Evolutionary conservation across 1,140 invertebrate genomes (phyloP).

Genomic region (Idris sp.): DNA sequence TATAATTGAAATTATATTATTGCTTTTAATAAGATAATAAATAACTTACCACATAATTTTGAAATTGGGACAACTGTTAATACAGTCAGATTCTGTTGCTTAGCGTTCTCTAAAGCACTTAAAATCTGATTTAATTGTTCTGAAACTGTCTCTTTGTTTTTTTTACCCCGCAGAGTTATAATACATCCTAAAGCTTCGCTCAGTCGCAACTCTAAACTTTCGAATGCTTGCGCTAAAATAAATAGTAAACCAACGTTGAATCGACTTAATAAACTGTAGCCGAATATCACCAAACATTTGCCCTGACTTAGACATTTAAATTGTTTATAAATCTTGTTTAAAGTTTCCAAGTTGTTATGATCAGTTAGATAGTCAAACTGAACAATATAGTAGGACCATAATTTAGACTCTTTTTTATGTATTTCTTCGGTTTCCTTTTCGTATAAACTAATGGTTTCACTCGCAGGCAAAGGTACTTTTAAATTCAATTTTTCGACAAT

Average conservation of each 20-base stretch:
- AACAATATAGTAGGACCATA: conserved; percentile 50
- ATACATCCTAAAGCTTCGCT: conserved; percentile 65
- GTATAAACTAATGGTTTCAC: conserved; percentile 41
- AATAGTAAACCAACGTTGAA: conserved; percentile 74
- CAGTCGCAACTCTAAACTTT: conserved; percentile 61
- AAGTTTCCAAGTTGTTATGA: conserved; percentile 54
- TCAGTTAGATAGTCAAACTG: conserved; percentile 64
- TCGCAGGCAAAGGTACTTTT: conserved; percentile 46
- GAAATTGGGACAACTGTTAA: conserved; percentile 68
- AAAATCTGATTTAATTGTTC: conserved; percentile 63
- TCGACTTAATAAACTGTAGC: conserved; percentile 73
- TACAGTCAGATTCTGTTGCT: conserved; percentile 46
- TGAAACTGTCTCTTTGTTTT: conserved; percentile 28
- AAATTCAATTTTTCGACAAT: conserved; percentile 32
- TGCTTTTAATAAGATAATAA: conserved; percentile 1
- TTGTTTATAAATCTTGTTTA: conserved; percentile 58
- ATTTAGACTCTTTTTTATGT: not conserved
- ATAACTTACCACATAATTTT: conserved; percentile 71
- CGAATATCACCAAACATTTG: conserved; percentile 68
- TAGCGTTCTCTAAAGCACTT: conserved; percentile 29
- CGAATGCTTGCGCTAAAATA: conserved; percentile 70
- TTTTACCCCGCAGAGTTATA: conserved; percentile 63
- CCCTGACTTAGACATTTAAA: conserved; percentile 53
- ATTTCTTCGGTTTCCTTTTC: conserved; percentile 33
- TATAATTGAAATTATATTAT: no score